Percentiles rank a stretch among this genome's conserved stretches.
Conservation (phyloP, 2,888 invertebrate genomes). For the Chironomus riparius region DNA sequence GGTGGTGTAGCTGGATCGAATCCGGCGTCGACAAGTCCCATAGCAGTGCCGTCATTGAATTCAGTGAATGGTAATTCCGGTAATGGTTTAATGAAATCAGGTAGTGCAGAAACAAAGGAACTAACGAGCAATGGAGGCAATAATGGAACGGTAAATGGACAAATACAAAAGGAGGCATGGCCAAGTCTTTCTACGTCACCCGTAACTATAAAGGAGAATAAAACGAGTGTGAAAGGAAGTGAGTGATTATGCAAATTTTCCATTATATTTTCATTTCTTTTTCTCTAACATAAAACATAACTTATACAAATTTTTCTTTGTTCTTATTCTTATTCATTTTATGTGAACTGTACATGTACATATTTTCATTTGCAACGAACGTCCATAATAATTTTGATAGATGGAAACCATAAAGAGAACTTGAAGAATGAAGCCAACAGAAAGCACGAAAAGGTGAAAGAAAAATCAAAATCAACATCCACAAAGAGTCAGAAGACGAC, state of each 20-base stretch:
- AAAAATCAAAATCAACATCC: conserved; percentile 29
- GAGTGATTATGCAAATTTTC: background rate
- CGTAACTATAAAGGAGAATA: conserved; percentile 34
- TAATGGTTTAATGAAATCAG: background rate
- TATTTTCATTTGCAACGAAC: background rate
- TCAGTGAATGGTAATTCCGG: conserved; percentile 28
- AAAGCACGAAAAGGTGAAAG: conserved; percentile 32
- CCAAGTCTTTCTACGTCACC: conserved; percentile 56
- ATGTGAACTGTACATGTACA: background rate
- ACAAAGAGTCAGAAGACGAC: conserved; percentile 25
- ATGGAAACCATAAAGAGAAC: conserved; percentile 32
- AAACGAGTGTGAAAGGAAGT: conserved; percentile 30
- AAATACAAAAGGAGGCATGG: conserved; percentile 55
- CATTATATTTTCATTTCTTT: background rate
- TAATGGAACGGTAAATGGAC: conserved; percentile 37
- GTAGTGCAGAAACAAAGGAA: conserved; percentile 6
- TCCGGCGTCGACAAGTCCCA: conserved; percentile 2
- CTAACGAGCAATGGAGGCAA: background rate
- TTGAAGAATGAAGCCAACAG: conserved; percentile 33
- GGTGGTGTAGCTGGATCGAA: background rate
- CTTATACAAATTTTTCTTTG: background rate
- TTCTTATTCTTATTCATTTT: background rate
- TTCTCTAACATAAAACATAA: background rate
- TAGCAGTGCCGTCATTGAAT: conserved; percentile 14
- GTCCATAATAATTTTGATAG: background rate